Base-by-base conservation (phyloP, 2,113 vertebrate species). In the Propithecus coquereli region DNA sequence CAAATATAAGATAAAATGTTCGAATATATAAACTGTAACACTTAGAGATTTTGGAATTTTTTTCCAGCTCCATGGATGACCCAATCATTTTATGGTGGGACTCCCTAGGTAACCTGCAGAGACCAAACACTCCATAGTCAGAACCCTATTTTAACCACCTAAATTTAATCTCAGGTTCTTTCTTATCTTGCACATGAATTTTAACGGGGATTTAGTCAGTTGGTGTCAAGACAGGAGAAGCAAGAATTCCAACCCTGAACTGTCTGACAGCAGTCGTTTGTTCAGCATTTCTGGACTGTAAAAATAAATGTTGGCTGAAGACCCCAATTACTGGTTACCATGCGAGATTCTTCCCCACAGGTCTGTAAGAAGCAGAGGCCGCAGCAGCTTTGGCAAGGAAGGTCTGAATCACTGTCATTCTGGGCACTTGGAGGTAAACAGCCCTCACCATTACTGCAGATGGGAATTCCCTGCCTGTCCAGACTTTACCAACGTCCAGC, bases 401-500 rank as follows among this genome's bases (percentile, higher is more conserved):
- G 37, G 30, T 94, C 94, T 96, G 81, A 97, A 89, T 89, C 88
- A 90, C 52, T 47, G 77, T 80, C 83, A 57, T 87, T 92, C 86
- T 87, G 92, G 77, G 95, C 90, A 70, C 17, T 2, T 37, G 47
- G 34, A 92, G 68, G 82, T 63, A 86, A 96, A 95, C 6, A 95
- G 87, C 71, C n/a, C 65, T 90, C 66, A 66, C 32, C 37, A 83
- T 52, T 63, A 63, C 59, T 63, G n/a, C 45, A 59, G n/a, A 32
- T 3, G n/a, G 79, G 90, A 90, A 96, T 71, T 88, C 94, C 93
- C 82, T 65, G 70, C 43, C 83, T 25, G 34, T 45, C 37, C 45
- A 34, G 65, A 52, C 82, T 86, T 66, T 70, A 54, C n/a, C 80
- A 18, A 37, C 3, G 12, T 57, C 91, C 23, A 25, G 81, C 74